These are phyloP conservation scores for Heptranchias perlo DNA, from an alignment of 2,113 vertebrate species.

Conservation along the genomic window DNA sequence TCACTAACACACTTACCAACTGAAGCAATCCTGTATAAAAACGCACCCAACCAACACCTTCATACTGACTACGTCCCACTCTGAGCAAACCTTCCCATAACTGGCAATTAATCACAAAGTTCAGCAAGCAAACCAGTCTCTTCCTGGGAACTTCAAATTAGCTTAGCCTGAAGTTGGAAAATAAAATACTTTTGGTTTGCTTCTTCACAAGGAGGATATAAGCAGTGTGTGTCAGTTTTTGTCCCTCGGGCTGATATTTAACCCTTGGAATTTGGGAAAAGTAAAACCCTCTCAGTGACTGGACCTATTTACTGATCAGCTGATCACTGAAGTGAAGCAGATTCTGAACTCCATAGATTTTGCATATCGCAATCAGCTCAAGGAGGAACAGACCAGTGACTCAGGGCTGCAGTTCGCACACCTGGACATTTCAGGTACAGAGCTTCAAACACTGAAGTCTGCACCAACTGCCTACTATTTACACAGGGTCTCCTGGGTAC, in stretches of 20 bases:
- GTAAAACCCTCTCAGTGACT: background rate
- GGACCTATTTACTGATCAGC: background rate
- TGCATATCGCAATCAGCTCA: background rate
- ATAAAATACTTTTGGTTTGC: background rate
- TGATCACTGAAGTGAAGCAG: background rate
- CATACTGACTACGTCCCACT: background rate
- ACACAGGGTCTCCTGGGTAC: background rate
- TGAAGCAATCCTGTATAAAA: background rate
- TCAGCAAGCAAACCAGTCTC: background rate
- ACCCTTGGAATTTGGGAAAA: background rate
- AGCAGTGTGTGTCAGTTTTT: background rate
- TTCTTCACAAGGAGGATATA: background rate
- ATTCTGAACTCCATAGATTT: background rate
- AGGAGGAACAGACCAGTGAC: background rate
- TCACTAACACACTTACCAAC: no score
- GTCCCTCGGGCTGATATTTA: background rate
- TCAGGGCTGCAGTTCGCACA: background rate
- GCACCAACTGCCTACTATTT: background rate
- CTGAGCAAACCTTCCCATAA: background rate
- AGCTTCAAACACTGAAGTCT: background rate
- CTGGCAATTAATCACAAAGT: background rate
- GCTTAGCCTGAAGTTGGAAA: background rate
- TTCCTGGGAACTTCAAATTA: background rate
- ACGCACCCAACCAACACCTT: background rate
- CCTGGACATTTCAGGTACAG: background rate